A percentile compares a stretch with the other conserved stretches of the same genome.
phyloP scores from a whole-genome alignment of 2,888 invertebrate genomes.

The Eumacrocentrus americanus region DNA sequence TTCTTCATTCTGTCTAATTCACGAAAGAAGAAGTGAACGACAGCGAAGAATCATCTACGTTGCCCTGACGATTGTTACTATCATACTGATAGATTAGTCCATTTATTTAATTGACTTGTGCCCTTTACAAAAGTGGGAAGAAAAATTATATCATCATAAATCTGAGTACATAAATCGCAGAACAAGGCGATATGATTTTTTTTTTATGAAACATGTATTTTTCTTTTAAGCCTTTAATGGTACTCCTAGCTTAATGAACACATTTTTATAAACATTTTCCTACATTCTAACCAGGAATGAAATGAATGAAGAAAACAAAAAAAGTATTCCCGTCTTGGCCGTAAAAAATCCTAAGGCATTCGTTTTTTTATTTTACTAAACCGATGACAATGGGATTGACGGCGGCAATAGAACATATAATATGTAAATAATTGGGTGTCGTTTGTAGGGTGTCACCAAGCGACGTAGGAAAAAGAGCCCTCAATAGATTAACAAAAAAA shows the following conservation, averaged over 20 bases:
- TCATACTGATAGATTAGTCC: neutral
- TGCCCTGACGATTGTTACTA: neutral
- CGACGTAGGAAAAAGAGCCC: neutral
- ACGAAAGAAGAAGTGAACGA: neutral
- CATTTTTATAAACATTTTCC: neutral
- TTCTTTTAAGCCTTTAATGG: conserved; percentile 21
- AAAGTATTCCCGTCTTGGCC: too few relatives aligned
- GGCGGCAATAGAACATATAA: conserved; percentile 3
- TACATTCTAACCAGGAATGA: neutral
- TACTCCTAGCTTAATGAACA: conserved; percentile 25
- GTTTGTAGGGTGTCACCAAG: neutral
- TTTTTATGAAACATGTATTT: conserved; percentile 27
- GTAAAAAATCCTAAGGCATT: too few relatives aligned
- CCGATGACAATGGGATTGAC: neutral
- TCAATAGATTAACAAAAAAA: conserved; percentile 6
- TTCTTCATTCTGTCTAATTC: conserved; percentile 4
- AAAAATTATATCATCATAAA: neutral
- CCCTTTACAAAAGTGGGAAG: neutral
- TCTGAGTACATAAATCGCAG: conserved; percentile 1
- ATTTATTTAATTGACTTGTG: neutral
- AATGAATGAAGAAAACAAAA: too few relatives aligned
- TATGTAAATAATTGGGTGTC: conserved; percentile 19
- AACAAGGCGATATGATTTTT: conserved; percentile 26
- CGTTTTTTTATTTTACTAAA: neutral
- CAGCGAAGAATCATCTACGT: neutral